Conservation (phyloP, 2,113 vertebrate genomes). For the Psittacula cyanocephala region DNA sequence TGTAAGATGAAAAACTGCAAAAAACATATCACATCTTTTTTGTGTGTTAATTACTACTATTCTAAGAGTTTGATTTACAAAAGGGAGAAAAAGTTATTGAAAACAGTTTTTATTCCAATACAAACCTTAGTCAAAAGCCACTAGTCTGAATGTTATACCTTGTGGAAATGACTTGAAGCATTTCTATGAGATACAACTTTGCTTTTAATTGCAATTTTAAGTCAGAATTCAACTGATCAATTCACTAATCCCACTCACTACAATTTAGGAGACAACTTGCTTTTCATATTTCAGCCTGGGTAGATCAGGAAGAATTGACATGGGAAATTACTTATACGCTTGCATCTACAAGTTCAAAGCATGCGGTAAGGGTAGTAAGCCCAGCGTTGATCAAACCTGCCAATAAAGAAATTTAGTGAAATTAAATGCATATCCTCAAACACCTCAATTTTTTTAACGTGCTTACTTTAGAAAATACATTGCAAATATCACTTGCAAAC, state of each 20-base stretch:
- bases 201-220: conserved; percentile 36
- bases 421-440: not conserved
- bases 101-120: not conserved
- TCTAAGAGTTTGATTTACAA: not conserved
- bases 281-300: not conserved
- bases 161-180: not conserved
- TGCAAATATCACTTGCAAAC: not conserved
- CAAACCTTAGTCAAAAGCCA: not conserved
- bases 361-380: not conserved
- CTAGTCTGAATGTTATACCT: not conserved
- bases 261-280: conserved; percentile 22
- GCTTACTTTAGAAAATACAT: not conserved
- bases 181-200: not conserved
- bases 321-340: conserved; percentile 7
- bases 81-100: not conserved
- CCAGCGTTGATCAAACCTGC: conserved; percentile 24
- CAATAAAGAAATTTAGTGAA: not conserved
- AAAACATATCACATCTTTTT: not conserved
- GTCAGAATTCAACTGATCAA: conserved; percentile 58
- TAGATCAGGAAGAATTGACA: not conserved
- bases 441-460: not conserved
- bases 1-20: not conserved
- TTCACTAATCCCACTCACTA: conserved; percentile 4
- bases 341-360: conserved; percentile 34
- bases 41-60: not conserved